Conservation (phyloP, 2,113 vertebrate genomes). For the Poecile atricapillus region DNA sequence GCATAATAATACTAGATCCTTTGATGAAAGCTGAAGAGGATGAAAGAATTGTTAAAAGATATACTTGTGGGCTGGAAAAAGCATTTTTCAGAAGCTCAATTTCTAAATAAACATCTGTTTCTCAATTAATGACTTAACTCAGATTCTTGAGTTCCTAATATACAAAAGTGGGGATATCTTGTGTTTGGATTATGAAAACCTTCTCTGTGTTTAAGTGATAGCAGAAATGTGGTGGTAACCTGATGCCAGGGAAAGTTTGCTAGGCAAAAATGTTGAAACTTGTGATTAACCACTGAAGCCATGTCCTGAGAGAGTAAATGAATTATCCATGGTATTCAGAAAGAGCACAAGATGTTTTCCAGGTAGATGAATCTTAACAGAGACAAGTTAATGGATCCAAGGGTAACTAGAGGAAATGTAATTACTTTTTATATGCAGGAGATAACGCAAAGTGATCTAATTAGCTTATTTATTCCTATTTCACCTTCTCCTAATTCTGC, state of each 20-base stretch:
- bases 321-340: not conserved
- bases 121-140: not conserved
- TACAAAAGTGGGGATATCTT: not conserved
- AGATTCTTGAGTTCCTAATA: not conserved
- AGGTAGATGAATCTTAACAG: not conserved
- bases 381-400: not conserved
- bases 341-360: not conserved
- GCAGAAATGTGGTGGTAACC: not conserved
- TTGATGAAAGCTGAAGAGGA: not conserved
- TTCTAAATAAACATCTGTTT: not conserved
- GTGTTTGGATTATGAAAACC: not conserved
- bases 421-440: not conserved
- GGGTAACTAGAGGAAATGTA: not conserved
- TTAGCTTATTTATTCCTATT: not conserved
- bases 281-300: not conserved
- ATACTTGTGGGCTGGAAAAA: not conserved
- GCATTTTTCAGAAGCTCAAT: not conserved
- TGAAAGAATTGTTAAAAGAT: not conserved
- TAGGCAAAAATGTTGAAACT: not conserved
- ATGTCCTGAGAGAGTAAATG: not conserved
- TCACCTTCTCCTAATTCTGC: not conserved
- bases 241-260: not conserved
- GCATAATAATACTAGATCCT: not conserved
- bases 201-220: not conserved
- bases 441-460: not conserved